phyloP scores from a whole-genome alignment of 2,113 vertebrate genomes.

The Herpetotheres cachinnans region DNA sequence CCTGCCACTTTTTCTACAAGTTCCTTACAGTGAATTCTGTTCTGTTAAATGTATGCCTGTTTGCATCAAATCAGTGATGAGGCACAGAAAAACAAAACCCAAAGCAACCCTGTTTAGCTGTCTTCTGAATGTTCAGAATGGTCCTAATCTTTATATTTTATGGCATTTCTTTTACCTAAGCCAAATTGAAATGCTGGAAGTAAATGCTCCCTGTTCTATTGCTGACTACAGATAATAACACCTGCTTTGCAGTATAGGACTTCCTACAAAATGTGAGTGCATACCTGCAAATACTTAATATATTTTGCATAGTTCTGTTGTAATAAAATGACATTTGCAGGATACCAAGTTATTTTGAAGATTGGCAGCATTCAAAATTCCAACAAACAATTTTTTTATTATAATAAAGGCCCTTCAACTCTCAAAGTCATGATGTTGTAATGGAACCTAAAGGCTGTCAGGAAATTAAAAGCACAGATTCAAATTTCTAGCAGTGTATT shows the following conservation, averaged over 20 bases:
- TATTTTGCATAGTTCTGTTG: neutral
- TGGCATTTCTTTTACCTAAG: neutral
- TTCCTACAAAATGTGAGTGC: neutral
- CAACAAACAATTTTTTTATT: neutral
- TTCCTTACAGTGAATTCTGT: neutral
- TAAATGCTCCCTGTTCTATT: fast-evolving
- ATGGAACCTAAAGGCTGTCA: neutral
- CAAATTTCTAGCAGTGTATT: neutral
- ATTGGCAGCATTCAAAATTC: neutral
- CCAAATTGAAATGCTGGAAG: neutral
- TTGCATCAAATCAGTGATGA: neutral
- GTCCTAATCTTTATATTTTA: neutral
- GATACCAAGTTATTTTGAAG: neutral
- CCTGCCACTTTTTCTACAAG: neutral
- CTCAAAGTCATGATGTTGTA: neutral
- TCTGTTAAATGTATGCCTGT: neutral
- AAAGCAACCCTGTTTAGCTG: neutral
- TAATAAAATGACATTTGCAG: neutral
- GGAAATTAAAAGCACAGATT: neutral
- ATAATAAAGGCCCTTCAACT: neutral
- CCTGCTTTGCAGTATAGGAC: neutral
- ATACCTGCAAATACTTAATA: neutral
- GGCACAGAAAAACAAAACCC: neutral
- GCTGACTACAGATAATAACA: neutral
- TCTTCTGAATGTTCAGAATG: neutral